phyloP scores from a whole-genome alignment of 2,888 invertebrate genomes.

The Drosophila leonis region DNA sequence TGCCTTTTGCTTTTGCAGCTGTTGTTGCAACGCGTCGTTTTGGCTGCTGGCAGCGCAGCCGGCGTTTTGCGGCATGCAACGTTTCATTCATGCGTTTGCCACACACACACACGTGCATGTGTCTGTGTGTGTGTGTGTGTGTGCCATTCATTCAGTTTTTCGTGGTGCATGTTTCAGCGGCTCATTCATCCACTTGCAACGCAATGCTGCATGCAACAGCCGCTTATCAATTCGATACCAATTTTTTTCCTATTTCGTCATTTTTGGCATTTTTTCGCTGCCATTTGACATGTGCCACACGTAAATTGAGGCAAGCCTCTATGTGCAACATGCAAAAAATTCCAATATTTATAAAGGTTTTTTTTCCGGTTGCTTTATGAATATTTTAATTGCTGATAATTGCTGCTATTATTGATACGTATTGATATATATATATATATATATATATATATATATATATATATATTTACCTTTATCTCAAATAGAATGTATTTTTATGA shows the following conservation, averaged over 20 bases:
- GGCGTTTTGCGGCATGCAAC: conserved; percentile 58
- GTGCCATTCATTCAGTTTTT: conserved; percentile 71
- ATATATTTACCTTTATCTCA: no score
- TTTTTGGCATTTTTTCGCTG: not conserved
- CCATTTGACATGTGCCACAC: conserved; percentile 22
- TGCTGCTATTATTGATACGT: not conserved
- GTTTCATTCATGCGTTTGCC: conserved; percentile 75
- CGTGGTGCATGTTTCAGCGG: conserved; percentile 61
- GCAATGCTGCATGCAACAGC: conserved; percentile 41
- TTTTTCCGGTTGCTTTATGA: not conserved
- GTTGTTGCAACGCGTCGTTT: conserved; percentile 60
- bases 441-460: not conserved
- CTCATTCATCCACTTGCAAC: conserved; percentile 67
- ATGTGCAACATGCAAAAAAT: not conserved
- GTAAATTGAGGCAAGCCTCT: conserved; percentile 16
- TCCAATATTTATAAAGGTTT: not conserved
- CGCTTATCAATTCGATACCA: conserved; percentile 56
- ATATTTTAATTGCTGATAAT: not conserved
- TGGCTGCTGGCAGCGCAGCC: conserved; percentile 43
- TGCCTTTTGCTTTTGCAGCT: conserved; percentile 38
- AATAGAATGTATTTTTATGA: not conserved
- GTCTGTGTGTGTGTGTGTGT: conserved; percentile 45
- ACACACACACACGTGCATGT: conserved; percentile 25
- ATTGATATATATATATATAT: not conserved
- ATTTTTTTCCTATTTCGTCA: conserved; percentile 4